phyloP scores from a whole-genome alignment of 2,113 vertebrate species.

The Calonectris borealis region DNA sequence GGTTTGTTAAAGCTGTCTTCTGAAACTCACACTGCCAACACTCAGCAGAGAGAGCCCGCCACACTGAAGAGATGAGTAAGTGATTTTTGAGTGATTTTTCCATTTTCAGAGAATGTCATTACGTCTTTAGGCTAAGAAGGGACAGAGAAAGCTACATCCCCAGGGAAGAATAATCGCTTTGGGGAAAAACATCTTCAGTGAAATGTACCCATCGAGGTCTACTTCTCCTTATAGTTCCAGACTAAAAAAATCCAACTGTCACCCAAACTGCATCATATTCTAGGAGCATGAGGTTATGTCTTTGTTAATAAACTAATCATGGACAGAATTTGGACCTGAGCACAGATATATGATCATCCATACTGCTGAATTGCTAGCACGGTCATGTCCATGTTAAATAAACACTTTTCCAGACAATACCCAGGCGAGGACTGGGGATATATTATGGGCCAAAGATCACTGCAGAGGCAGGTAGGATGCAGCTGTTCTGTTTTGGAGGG shows the following conservation, averaged over 20 bases:
- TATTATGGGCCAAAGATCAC: not conserved
- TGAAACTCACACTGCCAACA: not conserved
- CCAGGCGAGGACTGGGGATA: not conserved
- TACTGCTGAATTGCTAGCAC: not conserved
- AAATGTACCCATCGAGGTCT: not conserved
- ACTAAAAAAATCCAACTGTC: not conserved
- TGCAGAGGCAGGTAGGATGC: not conserved
- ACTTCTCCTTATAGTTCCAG: not conserved
- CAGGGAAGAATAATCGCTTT: not conserved
- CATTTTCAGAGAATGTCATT: not conserved
- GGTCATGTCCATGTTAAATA: not conserved
- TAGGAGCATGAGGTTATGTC: not conserved
- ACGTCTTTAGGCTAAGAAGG: not conserved
- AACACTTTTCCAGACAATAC: not conserved
- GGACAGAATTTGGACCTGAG: not conserved
- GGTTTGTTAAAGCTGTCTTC: not conserved
- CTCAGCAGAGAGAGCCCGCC: fast-evolving
- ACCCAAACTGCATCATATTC: not conserved
- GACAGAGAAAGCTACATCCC: not conserved
- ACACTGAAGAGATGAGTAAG: not conserved
- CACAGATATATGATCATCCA: not conserved
- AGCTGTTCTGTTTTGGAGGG: not conserved
- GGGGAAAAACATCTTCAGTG: not conserved
- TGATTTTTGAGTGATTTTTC: constrained; percentile 12
- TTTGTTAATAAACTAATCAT: not conserved